phyloP scores from a whole-genome alignment of 2,113 vertebrate genomes.

The Corythornis madagascariensis region DNA sequence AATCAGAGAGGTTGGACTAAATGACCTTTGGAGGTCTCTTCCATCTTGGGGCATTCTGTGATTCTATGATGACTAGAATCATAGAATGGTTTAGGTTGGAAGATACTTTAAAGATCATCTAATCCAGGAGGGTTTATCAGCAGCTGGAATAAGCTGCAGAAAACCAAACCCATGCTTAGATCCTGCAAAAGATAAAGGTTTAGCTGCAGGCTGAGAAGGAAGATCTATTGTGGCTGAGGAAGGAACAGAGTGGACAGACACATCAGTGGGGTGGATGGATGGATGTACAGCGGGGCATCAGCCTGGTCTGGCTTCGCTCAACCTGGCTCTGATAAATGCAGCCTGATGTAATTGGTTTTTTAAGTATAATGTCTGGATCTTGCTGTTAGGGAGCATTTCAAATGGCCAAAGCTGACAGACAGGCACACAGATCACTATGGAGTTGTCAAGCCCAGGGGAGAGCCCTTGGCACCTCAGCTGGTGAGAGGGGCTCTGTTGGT shows the following conservation, averaged over 20 bases:
- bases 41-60: too few species aligned
- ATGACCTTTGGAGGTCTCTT: too few species aligned
- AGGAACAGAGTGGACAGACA: neutral
- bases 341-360: neutral
- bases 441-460: neutral
- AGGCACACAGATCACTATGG: too few species aligned
- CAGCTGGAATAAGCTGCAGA: neutral
- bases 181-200: neutral
- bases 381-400: neutral
- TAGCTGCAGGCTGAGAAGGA: neutral
- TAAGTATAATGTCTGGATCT: neutral
- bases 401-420: neutral
- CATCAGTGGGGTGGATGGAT: fast-evolving
- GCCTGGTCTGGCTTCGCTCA: neutral
- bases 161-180: neutral
- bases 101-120: neutral
- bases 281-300: neutral
- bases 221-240: fast-evolving
- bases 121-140: neutral
- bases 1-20: too few species aligned
- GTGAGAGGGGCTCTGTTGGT: neutral
- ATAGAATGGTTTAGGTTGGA: neutral
- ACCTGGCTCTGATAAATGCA: neutral
- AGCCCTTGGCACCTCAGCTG: fast-evolving
- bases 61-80: neutral